Evolutionary conservation across 2,888 invertebrate species (phyloP).

Genomic region (Gasteruption jaculator): DNA sequence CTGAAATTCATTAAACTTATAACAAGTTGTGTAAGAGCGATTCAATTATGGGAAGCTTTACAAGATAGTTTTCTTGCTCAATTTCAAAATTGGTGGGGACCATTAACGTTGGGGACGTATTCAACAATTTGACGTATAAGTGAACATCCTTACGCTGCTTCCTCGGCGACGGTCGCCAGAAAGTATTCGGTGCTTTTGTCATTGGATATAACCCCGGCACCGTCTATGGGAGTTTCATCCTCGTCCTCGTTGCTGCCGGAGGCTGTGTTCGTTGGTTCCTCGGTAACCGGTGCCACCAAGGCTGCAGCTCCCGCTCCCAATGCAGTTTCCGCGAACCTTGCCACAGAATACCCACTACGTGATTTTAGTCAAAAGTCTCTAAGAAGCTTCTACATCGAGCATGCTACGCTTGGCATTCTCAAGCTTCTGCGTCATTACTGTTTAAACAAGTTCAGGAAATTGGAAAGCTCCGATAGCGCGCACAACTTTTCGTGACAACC

Average conservation of each 20-base stretch:
- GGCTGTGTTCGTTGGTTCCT: conserved; percentile 84
- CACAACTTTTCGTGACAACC: no score
- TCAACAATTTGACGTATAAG: no score
- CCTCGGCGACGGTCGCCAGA: conserved; percentile 82
- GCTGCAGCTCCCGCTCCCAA: conserved; percentile 61
- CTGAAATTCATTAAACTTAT: no score
- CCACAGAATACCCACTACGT: conserved; percentile 52
- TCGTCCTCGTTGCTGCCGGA: conserved; percentile 87
- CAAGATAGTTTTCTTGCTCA: no score
- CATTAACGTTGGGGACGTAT: no score
- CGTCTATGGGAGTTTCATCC: conserved; percentile 56
- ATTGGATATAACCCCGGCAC: conserved; percentile 71
- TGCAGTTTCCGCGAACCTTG: conserved; percentile 74
- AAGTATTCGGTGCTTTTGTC: conserved; percentile 89
- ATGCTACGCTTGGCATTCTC: no score
- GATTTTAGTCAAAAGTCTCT: conserved; percentile 48
- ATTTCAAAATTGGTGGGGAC: no score
- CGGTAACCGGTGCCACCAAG: conserved; percentile 61
- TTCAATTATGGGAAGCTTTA: no score
- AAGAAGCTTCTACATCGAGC: conserved; percentile 43
- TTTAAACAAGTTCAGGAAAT: no score
- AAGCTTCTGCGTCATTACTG: no score
- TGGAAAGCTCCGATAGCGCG: no score
- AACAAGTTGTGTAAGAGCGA: no score
- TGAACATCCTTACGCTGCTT: conserved; percentile 66